Percentiles rank a stretch among this genome's conserved stretches.
Conservation (phyloP, 2,888 invertebrate species). For the Diploptera punctata region DNA sequence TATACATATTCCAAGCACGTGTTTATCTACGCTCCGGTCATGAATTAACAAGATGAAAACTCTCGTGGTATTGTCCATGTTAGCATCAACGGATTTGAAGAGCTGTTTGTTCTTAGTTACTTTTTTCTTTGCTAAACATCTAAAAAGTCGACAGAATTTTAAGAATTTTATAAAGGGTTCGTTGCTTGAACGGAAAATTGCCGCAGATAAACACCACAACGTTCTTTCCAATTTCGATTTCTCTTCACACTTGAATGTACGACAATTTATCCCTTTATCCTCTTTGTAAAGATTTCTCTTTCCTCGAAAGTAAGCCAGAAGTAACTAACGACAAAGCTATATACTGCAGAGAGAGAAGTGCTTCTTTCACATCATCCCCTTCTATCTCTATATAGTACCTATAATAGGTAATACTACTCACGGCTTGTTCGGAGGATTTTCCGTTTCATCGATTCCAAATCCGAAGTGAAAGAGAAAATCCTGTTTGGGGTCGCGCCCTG, state of each 20-base stretch:
- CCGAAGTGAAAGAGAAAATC: constrained; percentile 19
- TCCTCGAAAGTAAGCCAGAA: not conserved
- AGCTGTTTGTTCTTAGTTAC: no score
- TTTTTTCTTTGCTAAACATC: no score
- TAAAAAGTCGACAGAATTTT: no score
- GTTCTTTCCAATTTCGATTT: not conserved
- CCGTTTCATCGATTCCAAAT: constrained; percentile 28
- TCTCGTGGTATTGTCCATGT: no score
- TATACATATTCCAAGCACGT: no score
- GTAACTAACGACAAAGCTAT: constrained; percentile 9
- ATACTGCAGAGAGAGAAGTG: not conserved
- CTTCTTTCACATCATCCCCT: not conserved
- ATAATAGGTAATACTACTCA: not conserved
- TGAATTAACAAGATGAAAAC: no score
- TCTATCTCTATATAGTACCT: not conserved
- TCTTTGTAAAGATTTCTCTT: constrained; percentile 16
- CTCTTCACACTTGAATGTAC: not conserved
- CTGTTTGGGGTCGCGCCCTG: not conserved
- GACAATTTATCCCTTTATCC: not conserved
- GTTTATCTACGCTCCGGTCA: no score
- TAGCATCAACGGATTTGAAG: no score
- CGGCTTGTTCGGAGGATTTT: not conserved
- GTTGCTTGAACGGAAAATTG: no score
- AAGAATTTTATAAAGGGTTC: no score
- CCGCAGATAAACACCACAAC: no score